Evolutionary conservation across 1,140 invertebrate genomes (phyloP), one percentile per base, ranked within the genome.

Genomic region (Scaptomyza hsui): DNA sequence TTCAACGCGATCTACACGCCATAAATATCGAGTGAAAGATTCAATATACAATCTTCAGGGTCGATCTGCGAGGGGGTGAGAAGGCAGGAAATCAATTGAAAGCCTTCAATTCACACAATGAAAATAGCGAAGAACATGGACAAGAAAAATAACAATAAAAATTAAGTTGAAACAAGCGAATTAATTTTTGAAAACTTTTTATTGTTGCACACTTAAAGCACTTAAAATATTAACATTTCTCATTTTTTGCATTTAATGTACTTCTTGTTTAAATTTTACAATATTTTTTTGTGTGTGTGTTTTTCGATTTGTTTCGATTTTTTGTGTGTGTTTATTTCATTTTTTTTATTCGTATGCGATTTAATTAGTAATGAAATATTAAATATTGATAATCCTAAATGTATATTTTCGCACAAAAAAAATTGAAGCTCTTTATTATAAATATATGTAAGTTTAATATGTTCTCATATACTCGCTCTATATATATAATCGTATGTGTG

Each of bases 121-220:
- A 24, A 55, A 53, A 56, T 48, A 48, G 24, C 15, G 57, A 32
- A 26, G 2, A 18, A 13, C 26, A 61, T 26, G 18, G 21, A 67
- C 26, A 61, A 37, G 18, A 32, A 67, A 29, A 47, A 16, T 24
- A 32, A 16, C 7, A 60, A 72, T 18, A n/a, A 29, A 19, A 69
- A 61, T 53, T 53, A 41, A 49, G 55, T 60, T 24, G 53, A 59
- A 70, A 53, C 26, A 69, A 70, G 35, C 29, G 57, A 62, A 62
- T 74, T 61, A 70, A 74, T 74, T 73, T 29, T 59, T 61, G 70
- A 70, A 73, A 77, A 77, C 15, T 48, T 77, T 77, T 77, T 74
- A 70, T 77, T 77, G 64, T 77, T 74, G 60, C 74, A 76, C 74
- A 76, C 71, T 70, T 70, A 70, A 70, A 64, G 64, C 64, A 74